Percentiles rank a stretch among this genome's conserved stretches.
These are phyloP conservation scores for Trissonchulus latispiculum DNA, from an alignment of 2,888 invertebrate genomes.

Conservation along the genomic window DNA sequence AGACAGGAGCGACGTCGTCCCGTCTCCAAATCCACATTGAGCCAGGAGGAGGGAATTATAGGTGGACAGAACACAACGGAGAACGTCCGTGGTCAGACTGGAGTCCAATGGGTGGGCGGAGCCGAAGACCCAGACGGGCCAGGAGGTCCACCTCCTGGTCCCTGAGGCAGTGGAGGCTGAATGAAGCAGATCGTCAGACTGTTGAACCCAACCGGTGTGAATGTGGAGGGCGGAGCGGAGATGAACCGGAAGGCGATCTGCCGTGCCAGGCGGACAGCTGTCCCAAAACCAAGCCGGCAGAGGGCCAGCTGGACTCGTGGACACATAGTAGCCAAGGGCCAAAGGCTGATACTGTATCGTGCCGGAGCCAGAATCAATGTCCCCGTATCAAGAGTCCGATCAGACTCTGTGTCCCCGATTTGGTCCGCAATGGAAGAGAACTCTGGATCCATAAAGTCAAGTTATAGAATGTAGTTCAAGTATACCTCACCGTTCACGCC, in stretches of 20 bases:
- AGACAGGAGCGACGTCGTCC: slow-evolving; percentile 93
- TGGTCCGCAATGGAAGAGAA: background rate
- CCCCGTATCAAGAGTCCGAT: too few species aligned
- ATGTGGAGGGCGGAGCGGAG: slow-evolving; percentile 75
- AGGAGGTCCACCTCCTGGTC: too few species aligned
- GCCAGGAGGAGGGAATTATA: slow-evolving; percentile 98
- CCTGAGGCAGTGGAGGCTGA: background rate
- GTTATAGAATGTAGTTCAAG: too few species aligned
- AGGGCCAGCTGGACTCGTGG: slow-evolving; percentile 74
- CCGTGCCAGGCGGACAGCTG: slow-evolving; percentile 64
- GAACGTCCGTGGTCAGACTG: slow-evolving; percentile 87
- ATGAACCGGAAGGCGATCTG: slow-evolving; percentile 47
- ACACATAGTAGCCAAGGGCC: slow-evolving; percentile 72
- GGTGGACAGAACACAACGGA: slow-evolving; percentile 94
- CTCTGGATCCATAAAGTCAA: background rate
- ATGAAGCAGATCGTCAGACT: slow-evolving; percentile 71
- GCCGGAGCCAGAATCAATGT: slow-evolving; percentile 11
- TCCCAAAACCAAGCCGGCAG: slow-evolving; percentile 80
- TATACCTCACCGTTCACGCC: too few species aligned
- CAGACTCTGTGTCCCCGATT: too few species aligned
- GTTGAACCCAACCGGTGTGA: slow-evolving; percentile 70
- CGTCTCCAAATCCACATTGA: slow-evolving; percentile 82
- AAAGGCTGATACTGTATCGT: slow-evolving; percentile 77
- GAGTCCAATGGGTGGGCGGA: slow-evolving; percentile 86
- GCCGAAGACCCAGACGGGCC: background rate